Percentiles rank a stretch among this genome's conserved stretches.
Evolutionary conservation across 2,113 vertebrate species (phyloP).

Genomic region (Loxodonta africana): DNA sequence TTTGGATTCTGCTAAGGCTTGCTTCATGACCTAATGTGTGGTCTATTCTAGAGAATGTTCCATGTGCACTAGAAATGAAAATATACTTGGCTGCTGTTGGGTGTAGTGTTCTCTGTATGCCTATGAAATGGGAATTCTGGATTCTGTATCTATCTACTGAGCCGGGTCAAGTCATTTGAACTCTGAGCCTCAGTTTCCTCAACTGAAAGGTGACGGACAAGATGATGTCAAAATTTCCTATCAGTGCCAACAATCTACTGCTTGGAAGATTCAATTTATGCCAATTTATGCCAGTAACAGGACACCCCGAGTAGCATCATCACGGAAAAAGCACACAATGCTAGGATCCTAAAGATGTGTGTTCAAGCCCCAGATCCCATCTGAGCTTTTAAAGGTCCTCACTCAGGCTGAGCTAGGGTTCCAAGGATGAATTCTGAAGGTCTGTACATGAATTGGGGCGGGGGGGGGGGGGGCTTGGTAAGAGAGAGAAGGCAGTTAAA

Average conservation of each 20-base stretch:
- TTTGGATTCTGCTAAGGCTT: too few species aligned
- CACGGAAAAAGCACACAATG: too few species aligned
- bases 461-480: not conserved
- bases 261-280: not conserved
- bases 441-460: not conserved
- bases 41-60: too few species aligned
- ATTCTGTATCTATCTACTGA: accelerated
- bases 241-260: not conserved
- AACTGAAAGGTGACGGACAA: not conserved
- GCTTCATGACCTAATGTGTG: too few species aligned
- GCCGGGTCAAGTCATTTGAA: not conserved
- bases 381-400: not conserved
- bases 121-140: not conserved
- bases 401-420: not conserved
- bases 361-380: not conserved
- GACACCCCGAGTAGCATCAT: not conserved
- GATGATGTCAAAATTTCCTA: not conserved
- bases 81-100: too few species aligned
- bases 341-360: not conserved
- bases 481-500: not conserved
- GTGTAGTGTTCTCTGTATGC: too few species aligned
- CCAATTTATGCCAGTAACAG: too few species aligned
- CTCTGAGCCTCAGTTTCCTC: not conserved
- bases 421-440: not conserved
- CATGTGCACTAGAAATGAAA: too few species aligned